Percentiles rank a stretch among this genome's conserved stretches.
Conservation (phyloP, 2,113 vertebrate species). For the Gymnocephalus cernua region DNA sequence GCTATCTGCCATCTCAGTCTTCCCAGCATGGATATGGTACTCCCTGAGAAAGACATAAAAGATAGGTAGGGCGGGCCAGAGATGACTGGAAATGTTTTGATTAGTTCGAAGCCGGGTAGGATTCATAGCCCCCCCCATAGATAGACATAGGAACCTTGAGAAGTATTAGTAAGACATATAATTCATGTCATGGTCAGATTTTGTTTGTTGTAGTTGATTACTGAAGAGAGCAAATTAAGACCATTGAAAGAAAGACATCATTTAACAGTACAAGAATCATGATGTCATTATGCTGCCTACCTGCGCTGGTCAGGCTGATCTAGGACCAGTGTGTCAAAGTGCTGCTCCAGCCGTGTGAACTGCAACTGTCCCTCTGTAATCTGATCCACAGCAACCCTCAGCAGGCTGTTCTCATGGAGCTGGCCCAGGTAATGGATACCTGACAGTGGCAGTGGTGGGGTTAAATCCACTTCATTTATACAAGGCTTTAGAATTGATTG, state of each 20-base stretch:
- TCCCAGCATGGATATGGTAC: conserved; percentile 83
- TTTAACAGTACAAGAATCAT: background rate
- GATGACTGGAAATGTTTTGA: background rate
- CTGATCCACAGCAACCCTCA: conserved; percentile 86
- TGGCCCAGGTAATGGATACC: conserved; percentile 90
- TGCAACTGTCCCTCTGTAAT: conserved; percentile 88
- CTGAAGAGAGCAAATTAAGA: background rate
- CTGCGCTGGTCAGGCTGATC: conserved; percentile 68
- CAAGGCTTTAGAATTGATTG: background rate
- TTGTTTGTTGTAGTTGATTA: background rate
- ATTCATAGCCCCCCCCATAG: too few relatives aligned
- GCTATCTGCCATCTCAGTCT: conserved; percentile 77
- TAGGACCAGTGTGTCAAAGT: conserved; percentile 84
- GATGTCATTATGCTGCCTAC: conserved; percentile 1
- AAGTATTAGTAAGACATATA: background rate
- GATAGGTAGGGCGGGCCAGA: background rate
- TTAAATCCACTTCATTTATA: background rate
- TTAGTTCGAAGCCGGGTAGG: background rate
- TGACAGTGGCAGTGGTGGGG: conserved; percentile 45
- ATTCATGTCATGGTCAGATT: background rate
- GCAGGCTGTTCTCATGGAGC: conserved; percentile 85
- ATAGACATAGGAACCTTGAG: background rate
- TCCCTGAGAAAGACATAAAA: conserved; percentile 48
- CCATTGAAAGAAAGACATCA: background rate
- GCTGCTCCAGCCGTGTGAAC: conserved; percentile 84